These are phyloP conservation scores for Corythucha ciliata DNA, from an alignment of 2,888 invertebrate genomes.

Conservation along the genomic window DNA sequence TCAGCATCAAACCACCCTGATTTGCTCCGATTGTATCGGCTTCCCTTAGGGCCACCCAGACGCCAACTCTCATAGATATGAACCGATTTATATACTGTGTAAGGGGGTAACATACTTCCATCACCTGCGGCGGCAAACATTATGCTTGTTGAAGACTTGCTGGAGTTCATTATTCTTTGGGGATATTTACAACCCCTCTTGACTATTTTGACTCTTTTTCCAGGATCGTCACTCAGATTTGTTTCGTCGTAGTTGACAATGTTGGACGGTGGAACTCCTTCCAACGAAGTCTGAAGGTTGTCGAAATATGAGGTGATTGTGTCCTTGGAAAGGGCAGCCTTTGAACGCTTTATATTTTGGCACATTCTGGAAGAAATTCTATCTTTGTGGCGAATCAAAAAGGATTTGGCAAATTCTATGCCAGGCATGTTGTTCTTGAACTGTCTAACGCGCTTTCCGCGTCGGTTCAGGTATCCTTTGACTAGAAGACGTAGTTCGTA, in stretches of 20 bases:
- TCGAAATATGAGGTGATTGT: constrained; percentile 30
- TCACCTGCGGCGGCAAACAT: constrained; percentile 39
- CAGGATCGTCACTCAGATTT: constrained; percentile 34
- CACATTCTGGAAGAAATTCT: constrained; percentile 22
- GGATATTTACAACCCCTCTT: constrained; percentile 38
- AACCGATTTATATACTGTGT: constrained; percentile 39
- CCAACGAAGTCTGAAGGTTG: constrained; percentile 24
- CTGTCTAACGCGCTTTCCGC: constrained; percentile 5
- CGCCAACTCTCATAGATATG: constrained; percentile 39
- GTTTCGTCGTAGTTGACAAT: constrained; percentile 39
- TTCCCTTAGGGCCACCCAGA: constrained; percentile 38
- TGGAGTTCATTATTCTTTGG: constrained; percentile 37
- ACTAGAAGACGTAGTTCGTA: constrained; percentile 6
- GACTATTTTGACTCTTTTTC: constrained; percentile 33
- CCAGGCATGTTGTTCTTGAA: constrained; percentile 36
- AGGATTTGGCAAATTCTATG: constrained; percentile 31
- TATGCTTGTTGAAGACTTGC: constrained; percentile 36
- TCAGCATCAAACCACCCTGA: constrained; percentile 39
- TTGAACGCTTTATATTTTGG: constrained; percentile 30
- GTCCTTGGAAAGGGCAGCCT: constrained; percentile 28
- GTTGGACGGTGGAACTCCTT: constrained; percentile 30
- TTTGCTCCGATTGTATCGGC: constrained; percentile 39
- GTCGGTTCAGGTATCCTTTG: constrained; percentile 16
- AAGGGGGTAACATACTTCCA: constrained; percentile 37
- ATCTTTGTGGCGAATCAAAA: constrained; percentile 27